Evolutionary conservation across 2,888 invertebrate species (phyloP).

Genomic region (Erpobdella octoculata): DNA sequence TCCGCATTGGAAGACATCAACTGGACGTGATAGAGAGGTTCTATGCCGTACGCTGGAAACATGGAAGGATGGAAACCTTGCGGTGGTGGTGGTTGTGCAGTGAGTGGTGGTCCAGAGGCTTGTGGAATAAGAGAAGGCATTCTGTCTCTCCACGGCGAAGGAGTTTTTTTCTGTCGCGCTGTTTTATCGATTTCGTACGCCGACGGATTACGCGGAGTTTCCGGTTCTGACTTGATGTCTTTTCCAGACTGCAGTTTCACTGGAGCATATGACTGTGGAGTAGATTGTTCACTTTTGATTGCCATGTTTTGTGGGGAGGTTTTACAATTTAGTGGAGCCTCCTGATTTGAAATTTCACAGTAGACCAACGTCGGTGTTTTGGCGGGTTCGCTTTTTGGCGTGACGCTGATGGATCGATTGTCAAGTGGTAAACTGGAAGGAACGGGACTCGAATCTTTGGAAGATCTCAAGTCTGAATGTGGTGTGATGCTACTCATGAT

Average conservation of each 20-base stretch:
- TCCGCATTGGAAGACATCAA: slow-evolving; percentile 25
- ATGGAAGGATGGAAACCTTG: background rate
- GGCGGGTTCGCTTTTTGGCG: too few relatives aligned
- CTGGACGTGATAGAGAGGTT: slow-evolving; percentile 28
- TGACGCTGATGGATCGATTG: too few relatives aligned
- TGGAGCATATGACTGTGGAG: background rate
- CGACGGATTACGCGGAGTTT: background rate
- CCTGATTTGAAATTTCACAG: too few relatives aligned
- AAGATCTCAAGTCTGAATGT: background rate
- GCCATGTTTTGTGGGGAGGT: slow-evolving; percentile 3
- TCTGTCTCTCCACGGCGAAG: background rate
- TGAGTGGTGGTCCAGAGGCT: background rate
- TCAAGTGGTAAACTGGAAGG: too few relatives aligned
- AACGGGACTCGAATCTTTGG: background rate
- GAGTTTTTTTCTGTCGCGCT: background rate
- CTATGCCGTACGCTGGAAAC: slow-evolving; percentile 23
- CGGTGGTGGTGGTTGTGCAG: background rate
- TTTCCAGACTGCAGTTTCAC: background rate
- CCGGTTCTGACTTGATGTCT: background rate
- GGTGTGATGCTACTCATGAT: background rate
- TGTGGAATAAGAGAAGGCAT: background rate
- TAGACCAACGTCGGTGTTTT: too few relatives aligned
- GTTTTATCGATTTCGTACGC: slow-evolving; percentile 1
- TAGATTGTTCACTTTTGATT: background rate
- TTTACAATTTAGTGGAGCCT: background rate